phyloP scores from a whole-genome alignment of 2,888 invertebrate species.

The Lithophane semibrunnea region DNA sequence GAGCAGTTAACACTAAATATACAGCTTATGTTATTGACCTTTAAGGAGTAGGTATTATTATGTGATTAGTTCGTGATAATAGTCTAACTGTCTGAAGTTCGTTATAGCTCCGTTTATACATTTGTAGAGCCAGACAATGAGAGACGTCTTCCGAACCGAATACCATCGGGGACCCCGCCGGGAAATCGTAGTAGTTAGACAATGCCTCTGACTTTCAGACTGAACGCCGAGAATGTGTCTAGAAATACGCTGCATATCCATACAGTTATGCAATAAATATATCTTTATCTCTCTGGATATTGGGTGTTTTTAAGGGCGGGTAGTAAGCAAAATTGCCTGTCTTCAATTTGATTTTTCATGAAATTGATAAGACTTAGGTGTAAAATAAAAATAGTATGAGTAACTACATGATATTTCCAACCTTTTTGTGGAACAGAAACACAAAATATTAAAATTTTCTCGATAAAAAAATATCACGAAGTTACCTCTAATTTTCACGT shows the following conservation, averaged over 20 bases:
- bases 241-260: constrained; percentile 30
- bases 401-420: too few species aligned
- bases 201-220: constrained; percentile 69
- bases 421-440: too few species aligned
- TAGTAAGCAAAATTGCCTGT: too few species aligned
- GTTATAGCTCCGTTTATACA: constrained; percentile 47
- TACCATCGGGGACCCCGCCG: constrained; percentile 76
- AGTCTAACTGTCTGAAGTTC: constrained; percentile 39
- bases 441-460: too few species aligned
- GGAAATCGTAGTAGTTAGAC: constrained; percentile 78
- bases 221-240: constrained; percentile 66
- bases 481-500: too few species aligned
- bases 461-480: too few species aligned
- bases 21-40: constrained; percentile 60
- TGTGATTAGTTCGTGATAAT: constrained; percentile 49
- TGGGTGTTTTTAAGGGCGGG: constrained; percentile 6
- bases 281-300: constrained; percentile 30
- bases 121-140: constrained; percentile 64
- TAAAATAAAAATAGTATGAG: too few species aligned
- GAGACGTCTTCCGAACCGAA: constrained; percentile 78
- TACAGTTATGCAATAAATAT: too few species aligned
- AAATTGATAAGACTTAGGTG: too few species aligned
- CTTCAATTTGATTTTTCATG: too few species aligned
- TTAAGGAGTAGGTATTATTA: constrained; percentile 35
- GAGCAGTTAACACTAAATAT: constrained; percentile 33